These are phyloP conservation scores for Nanorana parkeri DNA, from an alignment of 2,113 vertebrate genomes.

Conservation along the genomic window DNA sequence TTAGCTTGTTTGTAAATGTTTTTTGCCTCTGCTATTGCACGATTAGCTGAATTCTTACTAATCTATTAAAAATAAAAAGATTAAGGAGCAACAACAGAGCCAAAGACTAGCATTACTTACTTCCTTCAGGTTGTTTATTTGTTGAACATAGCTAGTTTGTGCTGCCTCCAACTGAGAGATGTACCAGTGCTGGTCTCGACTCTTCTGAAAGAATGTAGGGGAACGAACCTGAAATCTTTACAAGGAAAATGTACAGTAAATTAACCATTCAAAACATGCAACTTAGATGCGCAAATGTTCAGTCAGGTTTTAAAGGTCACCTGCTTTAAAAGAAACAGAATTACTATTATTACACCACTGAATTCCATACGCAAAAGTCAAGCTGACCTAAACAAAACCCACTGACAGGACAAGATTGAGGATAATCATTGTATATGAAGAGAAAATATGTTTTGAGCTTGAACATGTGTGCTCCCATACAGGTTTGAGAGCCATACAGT, in stretches of 20 bases:
- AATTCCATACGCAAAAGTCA: neutral
- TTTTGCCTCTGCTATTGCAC: too few species aligned
- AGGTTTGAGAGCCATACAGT: too few species aligned
- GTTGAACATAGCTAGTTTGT: constrained; percentile 92
- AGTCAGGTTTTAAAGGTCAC: neutral
- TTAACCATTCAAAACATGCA: neutral
- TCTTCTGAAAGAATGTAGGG: constrained; percentile 98
- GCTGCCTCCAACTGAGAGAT: constrained; percentile 95
- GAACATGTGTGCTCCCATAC: too few species aligned
- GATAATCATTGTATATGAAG: too few species aligned
- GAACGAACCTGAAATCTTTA: constrained; percentile 98
- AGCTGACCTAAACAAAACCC: neutral
- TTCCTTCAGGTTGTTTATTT: constrained; percentile 98
- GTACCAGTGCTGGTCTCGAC: constrained; percentile 97
- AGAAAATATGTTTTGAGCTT: too few species aligned
- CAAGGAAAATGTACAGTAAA: neutral
- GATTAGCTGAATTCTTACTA: too few species aligned
- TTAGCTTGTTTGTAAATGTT: too few species aligned
- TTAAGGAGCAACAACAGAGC: neutral
- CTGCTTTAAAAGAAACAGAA: neutral
- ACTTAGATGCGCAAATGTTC: neutral
- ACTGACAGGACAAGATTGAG: too few species aligned
- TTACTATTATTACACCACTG: neutral
- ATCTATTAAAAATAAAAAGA: too few species aligned
- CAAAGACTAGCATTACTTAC: constrained; percentile 67